Percentiles rank a stretch among this genome's conserved stretches.
phyloP scores from a whole-genome alignment of 2,888 invertebrate genomes.

The Brenthis ino region DNA sequence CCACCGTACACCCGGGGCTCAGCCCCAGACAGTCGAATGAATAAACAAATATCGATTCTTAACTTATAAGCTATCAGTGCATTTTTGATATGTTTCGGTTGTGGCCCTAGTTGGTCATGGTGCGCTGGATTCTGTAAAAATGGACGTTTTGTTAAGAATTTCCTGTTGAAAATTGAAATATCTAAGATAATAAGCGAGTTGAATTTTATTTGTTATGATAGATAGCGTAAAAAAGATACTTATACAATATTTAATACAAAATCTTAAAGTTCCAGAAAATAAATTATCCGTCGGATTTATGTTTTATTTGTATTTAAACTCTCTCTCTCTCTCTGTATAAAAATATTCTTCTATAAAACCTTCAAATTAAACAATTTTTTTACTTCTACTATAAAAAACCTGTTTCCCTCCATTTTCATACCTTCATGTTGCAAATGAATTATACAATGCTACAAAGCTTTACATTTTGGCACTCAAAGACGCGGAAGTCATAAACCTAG shows the following conservation, averaged over 20 bases:
- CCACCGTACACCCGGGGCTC: constrained; percentile 71
- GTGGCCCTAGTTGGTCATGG: constrained; percentile 58
- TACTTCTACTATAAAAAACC: neutral
- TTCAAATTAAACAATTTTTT: neutral
- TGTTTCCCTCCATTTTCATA: neutral
- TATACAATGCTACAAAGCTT: constrained; percentile 30
- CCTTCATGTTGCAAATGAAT: neutral
- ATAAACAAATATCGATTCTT: constrained; percentile 35
- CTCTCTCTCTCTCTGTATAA: too few species aligned
- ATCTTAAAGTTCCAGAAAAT: too few species aligned
- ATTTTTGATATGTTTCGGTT: constrained; percentile 75
- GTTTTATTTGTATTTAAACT: too few species aligned
- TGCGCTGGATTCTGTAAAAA: constrained; percentile 72
- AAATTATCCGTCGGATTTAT: too few species aligned
- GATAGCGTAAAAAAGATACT: too few species aligned
- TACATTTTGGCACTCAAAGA: constrained; percentile 49
- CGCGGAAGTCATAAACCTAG: constrained; percentile 69
- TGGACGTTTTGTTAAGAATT: too few species aligned
- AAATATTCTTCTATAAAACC: too few species aligned
- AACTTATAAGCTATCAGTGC: constrained; percentile 62
- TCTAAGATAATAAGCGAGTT: too few species aligned
- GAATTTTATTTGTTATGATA: too few species aligned
- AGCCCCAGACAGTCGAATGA: constrained; percentile 49
- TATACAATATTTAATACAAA: too few species aligned
- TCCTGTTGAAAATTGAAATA: too few species aligned